phyloP scores from a whole-genome alignment of 92 coral and sea anemone genomes.

The Metridium senile region DNA sequence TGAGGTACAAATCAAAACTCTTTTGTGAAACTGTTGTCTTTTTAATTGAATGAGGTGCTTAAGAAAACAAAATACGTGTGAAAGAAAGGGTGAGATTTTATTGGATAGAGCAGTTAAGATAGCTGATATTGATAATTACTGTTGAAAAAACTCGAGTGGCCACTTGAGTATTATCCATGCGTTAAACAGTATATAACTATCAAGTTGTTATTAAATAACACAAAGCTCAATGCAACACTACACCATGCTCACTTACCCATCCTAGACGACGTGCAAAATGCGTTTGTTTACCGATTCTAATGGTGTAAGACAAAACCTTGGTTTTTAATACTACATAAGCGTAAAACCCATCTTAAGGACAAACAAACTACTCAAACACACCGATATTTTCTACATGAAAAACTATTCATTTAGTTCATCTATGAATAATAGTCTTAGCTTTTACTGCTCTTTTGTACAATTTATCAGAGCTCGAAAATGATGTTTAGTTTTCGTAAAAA shows the following conservation, averaged over 20 bases:
- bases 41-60: conserved; percentile 39
- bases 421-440: background rate
- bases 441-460: background rate
- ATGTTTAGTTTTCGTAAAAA: background rate
- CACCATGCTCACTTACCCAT: conserved; percentile 4
- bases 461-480: too few relatives aligned
- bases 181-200: conserved; percentile 3
- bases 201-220: conserved; percentile 3
- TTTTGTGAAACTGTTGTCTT: conserved; percentile 35
- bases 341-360: conserved; percentile 2
- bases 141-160: conserved; percentile 36
- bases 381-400: background rate
- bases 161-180: conserved; percentile 30
- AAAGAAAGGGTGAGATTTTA: conserved; percentile 15
- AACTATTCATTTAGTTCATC: background rate
- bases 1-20: conserved; percentile 33
- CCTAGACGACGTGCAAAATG: too few relatives aligned
- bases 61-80: conserved; percentile 34
- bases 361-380: background rate
- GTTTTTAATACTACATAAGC: conserved; percentile 24
- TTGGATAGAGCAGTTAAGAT: conserved; percentile 11
- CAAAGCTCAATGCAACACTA: conserved; percentile 21
- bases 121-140: conserved; percentile 10
- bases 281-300: conserved; percentile 45
- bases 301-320: conserved; percentile 41